Conservation (phyloP, 2,888 invertebrate genomes). For the Cylindroiulus punctatus region DNA sequence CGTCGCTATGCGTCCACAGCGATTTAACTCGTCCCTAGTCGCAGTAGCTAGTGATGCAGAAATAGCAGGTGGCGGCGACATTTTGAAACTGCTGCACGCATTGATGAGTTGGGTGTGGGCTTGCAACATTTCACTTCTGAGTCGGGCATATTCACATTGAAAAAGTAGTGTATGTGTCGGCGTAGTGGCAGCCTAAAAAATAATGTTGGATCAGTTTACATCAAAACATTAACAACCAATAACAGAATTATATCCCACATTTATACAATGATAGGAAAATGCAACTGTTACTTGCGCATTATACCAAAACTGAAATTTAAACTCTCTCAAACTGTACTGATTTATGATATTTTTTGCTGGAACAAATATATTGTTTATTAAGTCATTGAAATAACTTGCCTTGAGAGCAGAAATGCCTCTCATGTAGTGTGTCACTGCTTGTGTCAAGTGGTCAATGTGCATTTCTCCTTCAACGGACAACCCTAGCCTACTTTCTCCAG, state of each 20-base stretch:
- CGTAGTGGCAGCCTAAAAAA: slow-evolving; percentile 74
- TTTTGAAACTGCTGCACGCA: slow-evolving; percentile 80
- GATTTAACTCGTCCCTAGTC: slow-evolving; percentile 79
- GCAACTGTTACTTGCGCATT: too few species aligned
- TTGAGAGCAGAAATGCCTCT: slow-evolving; percentile 74
- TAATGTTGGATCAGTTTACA: not conserved
- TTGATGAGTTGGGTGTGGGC: slow-evolving; percentile 74
- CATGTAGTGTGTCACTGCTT: slow-evolving; percentile 73
- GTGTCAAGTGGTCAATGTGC: slow-evolving; percentile 67
- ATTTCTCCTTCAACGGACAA: slow-evolving; percentile 47
- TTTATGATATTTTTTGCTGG: too few species aligned
- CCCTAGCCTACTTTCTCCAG: slow-evolving; percentile 64
- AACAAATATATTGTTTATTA: too few species aligned
- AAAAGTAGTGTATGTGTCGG: slow-evolving; percentile 75
- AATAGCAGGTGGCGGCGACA: slow-evolving; percentile 92
- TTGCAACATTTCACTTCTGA: slow-evolving; percentile 80
- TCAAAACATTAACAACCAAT: too few species aligned
- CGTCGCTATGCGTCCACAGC: slow-evolving; percentile 81
- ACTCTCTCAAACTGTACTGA: too few species aligned
- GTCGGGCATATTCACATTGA: slow-evolving; percentile 79
- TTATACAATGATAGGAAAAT: too few species aligned
- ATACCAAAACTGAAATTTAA: too few species aligned
- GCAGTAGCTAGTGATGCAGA: slow-evolving; percentile 79
- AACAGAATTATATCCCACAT: too few species aligned
- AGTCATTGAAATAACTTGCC: slow-evolving; percentile 62